phyloP scores from a whole-genome alignment of 2,888 invertebrate genomes.

The Shargacucullia verbasci region DNA sequence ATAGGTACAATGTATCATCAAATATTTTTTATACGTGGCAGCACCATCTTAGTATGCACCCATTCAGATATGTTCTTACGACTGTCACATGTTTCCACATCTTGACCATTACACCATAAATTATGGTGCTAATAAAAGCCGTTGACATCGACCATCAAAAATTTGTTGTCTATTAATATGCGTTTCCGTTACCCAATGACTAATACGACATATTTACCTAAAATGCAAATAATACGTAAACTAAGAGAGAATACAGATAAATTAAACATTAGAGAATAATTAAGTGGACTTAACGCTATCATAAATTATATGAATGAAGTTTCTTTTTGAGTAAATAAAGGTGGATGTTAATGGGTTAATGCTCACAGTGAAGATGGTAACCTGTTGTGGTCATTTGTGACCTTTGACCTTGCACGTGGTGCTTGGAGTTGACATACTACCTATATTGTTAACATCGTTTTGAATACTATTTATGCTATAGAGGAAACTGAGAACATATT shows the following conservation, averaged over 20 bases:
- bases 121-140: conserved; percentile 41
- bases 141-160: conserved; percentile 47
- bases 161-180: conserved; percentile 36
- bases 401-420: conserved; percentile 37
- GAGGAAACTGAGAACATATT: too few species aligned
- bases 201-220: conserved; percentile 55
- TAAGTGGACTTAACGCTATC: conserved; percentile 43
- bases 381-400: conserved; percentile 33
- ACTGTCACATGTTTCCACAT: conserved; percentile 11
- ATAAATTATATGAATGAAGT: conserved; percentile 48
- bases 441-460: conserved; percentile 17
- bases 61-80: background rate
- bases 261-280: conserved; percentile 54
- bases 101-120: conserved; percentile 25
- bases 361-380: conserved; percentile 6
- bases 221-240: conserved; percentile 52
- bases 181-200: conserved; percentile 54
- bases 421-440: conserved; percentile 24
- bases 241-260: conserved; percentile 45
- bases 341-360: conserved; percentile 33
- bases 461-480: background rate
- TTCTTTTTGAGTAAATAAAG: conserved; percentile 41
- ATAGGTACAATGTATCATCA: background rate
- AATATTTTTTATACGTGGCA: conserved; percentile 4
- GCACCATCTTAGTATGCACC: background rate